Conservation (phyloP, 2,797 vertebrate species). For the Microctenopoma stevenorrisi region DNA sequence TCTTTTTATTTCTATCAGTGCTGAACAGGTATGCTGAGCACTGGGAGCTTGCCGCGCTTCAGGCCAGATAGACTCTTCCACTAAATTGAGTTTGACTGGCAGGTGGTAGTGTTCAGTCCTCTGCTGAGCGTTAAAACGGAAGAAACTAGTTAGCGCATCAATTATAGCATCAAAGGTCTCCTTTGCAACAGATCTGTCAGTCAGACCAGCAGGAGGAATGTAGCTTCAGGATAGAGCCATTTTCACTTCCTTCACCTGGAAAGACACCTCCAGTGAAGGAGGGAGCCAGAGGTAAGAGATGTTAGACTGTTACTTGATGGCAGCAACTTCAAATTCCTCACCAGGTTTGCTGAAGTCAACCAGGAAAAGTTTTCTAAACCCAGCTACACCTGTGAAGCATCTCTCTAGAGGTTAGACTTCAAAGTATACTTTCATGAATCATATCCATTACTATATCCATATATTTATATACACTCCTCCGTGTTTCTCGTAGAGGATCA, state of each 20-base stretch:
- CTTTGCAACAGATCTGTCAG: constrained; percentile 69
- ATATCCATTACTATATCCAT: too few relatives aligned
- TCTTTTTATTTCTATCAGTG: constrained; percentile 69
- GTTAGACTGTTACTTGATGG: constrained; percentile 7
- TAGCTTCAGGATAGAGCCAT: constrained; percentile 59
- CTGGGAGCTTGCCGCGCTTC: constrained; percentile 53
- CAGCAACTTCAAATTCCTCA: constrained; percentile 13
- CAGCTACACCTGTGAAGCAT: background rate
- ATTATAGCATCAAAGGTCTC: constrained; percentile 72
- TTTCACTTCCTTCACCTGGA: constrained; percentile 60
- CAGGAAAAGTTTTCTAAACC: background rate
- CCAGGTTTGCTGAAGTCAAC: background rate
- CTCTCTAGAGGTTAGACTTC: background rate
- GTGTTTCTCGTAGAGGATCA: too few relatives aligned
- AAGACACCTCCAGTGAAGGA: constrained; percentile 31
- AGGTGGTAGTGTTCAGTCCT: constrained; percentile 55
- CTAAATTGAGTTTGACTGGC: constrained; percentile 73
- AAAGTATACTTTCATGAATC: too few relatives aligned
- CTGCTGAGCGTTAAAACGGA: constrained; percentile 46
- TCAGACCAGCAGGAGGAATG: constrained; percentile 74
- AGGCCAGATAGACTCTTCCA: constrained; percentile 60
- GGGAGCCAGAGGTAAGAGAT: constrained; percentile 15
- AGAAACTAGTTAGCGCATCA: constrained; percentile 61
- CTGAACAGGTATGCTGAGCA: constrained; percentile 62
- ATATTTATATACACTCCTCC: too few relatives aligned